Evolutionary conservation across 2,113 vertebrate species (phyloP).

Genomic region (Syngnathus floridae): DNA sequence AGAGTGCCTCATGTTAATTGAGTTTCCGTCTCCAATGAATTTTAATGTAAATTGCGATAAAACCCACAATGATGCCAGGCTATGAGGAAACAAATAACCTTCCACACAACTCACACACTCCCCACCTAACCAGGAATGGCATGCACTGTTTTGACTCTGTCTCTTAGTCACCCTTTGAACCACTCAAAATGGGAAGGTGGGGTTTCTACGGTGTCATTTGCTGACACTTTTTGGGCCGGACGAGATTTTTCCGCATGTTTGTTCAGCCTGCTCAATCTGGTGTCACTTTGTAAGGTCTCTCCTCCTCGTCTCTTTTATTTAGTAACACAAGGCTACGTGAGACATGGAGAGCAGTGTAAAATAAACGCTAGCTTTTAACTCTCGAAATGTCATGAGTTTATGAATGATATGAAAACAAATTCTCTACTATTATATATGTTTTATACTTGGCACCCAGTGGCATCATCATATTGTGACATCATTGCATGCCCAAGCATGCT

Average conservation of each 20-base stretch:
- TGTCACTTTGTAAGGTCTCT: slow-evolving; percentile 67
- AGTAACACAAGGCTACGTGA: slow-evolving; percentile 64
- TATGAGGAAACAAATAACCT: slow-evolving; percentile 29
- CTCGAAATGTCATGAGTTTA: slow-evolving; percentile 66
- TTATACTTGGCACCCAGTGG: slow-evolving; percentile 75
- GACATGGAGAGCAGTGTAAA: slow-evolving; percentile 67
- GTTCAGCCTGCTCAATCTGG: slow-evolving; percentile 75
- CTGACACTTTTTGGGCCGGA: slow-evolving; percentile 60
- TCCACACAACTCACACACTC: slow-evolving; percentile 14
- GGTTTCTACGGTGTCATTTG: slow-evolving; percentile 57
- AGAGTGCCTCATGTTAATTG: slow-evolving; percentile 71
- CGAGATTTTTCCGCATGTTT: slow-evolving; percentile 75
- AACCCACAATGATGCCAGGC: slow-evolving; percentile 27
- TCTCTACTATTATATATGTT: slow-evolving; percentile 74
- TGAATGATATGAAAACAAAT: slow-evolving; percentile 70
- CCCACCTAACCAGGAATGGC: slow-evolving; percentile 57
- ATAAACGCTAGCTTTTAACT: slow-evolving; percentile 71
- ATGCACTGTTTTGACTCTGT: slow-evolving; percentile 63
- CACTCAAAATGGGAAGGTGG: slow-evolving; percentile 39
- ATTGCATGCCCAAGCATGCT: slow-evolving; percentile 79
- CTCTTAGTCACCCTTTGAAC: slow-evolving; percentile 38
- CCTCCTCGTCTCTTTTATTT: slow-evolving; percentile 62
- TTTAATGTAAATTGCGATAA: slow-evolving; percentile 20
- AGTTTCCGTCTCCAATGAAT: slow-evolving; percentile 49
- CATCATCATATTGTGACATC: slow-evolving; percentile 78